phyloP scores from a whole-genome alignment of 2,113 vertebrate species.

The Egretta garzetta region DNA sequence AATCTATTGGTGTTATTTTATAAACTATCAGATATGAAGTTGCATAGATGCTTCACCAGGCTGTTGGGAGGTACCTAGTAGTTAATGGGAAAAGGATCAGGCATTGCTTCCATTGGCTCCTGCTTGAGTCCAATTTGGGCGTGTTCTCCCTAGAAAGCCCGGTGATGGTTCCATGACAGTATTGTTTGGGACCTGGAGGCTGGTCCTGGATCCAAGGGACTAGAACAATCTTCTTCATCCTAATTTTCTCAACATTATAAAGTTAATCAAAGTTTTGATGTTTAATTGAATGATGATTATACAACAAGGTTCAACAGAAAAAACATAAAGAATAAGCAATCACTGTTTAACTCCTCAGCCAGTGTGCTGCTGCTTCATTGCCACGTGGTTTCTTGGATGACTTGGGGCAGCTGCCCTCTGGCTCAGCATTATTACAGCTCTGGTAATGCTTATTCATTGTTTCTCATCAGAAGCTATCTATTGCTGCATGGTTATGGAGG shows the following conservation, averaged over 20 bases:
- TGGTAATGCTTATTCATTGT: background rate
- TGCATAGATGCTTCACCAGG: background rate
- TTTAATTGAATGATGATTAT: background rate
- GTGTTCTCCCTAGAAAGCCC: background rate
- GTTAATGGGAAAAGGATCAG: background rate
- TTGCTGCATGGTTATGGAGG: no score
- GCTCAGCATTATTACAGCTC: background rate
- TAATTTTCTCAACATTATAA: background rate
- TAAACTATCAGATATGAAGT: background rate
- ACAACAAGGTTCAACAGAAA: background rate
- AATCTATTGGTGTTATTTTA: background rate
- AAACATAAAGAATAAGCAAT: background rate
- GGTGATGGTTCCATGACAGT: background rate
- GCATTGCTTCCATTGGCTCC: background rate
- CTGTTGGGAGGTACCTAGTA: background rate
- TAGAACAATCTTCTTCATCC: background rate
- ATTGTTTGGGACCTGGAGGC: background rate
- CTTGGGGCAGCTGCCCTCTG: background rate
- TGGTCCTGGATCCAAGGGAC: background rate
- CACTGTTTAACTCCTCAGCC: background rate
- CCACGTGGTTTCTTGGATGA: background rate
- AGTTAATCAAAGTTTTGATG: background rate
- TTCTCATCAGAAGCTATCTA: background rate
- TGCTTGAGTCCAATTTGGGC: background rate
- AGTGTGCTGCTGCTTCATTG: background rate